Evolutionary conservation across 2,797 vertebrate genomes (phyloP).

Genomic region (Gallinago stenura): DNA sequence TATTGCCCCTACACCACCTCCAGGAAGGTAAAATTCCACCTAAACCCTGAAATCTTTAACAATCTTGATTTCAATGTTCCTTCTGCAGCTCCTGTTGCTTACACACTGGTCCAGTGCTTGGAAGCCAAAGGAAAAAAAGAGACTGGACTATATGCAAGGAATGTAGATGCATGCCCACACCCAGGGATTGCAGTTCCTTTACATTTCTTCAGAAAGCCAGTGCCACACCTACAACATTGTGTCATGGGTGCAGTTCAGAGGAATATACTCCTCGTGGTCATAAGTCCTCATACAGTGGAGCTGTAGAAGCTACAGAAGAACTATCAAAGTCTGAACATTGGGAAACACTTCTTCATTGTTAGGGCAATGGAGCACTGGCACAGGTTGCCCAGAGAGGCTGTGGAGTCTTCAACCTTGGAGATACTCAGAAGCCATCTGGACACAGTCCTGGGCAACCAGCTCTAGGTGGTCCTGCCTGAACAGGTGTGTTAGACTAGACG

Average conservation of each 20-base stretch:
- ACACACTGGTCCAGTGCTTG: rapidly evolving
- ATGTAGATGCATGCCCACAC: background rate
- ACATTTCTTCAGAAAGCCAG: background rate
- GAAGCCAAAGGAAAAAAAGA: background rate
- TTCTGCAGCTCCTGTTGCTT: background rate
- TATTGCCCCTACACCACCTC: background rate
- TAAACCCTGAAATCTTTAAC: background rate
- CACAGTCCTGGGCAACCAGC: background rate
- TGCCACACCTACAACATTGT: background rate
- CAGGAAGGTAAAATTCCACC: background rate
- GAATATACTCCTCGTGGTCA: background rate
- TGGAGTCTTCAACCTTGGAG: background rate
- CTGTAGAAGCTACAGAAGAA: background rate
- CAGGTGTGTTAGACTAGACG: background rate
- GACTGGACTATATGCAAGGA: background rate
- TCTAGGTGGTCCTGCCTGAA: background rate
- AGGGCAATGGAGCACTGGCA: background rate
- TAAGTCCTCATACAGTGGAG: background rate
- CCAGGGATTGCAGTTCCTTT: background rate
- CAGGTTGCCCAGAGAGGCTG: background rate
- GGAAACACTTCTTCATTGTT: background rate
- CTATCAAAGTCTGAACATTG: background rate
- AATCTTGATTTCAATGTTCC: background rate
- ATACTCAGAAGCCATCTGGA: background rate
- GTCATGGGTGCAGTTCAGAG: background rate